A percentile compares a stretch with the other conserved stretches of the same genome.
These are phyloP conservation scores for Malthinus flaveolus DNA, from an alignment of 2,888 invertebrate genomes.

Conservation along the genomic window DNA sequence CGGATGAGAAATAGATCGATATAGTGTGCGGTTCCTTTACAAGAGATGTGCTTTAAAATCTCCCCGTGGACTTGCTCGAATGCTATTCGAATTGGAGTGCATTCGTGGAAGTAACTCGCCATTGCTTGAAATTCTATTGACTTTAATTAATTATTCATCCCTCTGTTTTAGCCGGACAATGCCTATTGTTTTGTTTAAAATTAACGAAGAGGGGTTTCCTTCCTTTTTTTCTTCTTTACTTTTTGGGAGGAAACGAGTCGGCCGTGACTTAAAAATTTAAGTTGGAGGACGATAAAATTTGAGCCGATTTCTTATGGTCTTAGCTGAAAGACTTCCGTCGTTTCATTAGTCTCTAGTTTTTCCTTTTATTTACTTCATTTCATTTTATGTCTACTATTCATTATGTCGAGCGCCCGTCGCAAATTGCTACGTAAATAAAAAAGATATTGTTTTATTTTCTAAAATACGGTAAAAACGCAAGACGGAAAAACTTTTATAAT, in stretches of 20 bases:
- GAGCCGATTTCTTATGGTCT: neutral
- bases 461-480: constrained; percentile 19
- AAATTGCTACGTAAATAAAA: constrained; percentile 28
- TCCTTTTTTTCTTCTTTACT: too few relatives aligned
- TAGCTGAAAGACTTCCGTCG: constrained; percentile 18
- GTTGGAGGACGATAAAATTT: neutral
- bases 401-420: constrained; percentile 28
- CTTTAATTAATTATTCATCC: constrained; percentile 42
- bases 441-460: constrained; percentile 25
- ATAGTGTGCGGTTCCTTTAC: constrained; percentile 20
- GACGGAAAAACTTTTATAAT: constrained; percentile 25
- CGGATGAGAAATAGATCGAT: constrained; percentile 12
- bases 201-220: neutral
- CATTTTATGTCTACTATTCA: constrained; percentile 30
- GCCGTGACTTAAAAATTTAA: neutral
- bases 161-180: constrained; percentile 38
- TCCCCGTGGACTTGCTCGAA: constrained; percentile 6
- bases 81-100: too few relatives aligned
- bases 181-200: constrained; percentile 36
- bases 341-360: constrained; percentile 33
- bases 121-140: constrained; percentile 24
- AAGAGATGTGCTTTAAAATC: constrained; percentile 19
- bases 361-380: constrained; percentile 31
- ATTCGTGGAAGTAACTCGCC: constrained; percentile 7
- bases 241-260: too few relatives aligned